Base-by-base conservation (phyloP, 2,888 invertebrate species). In the Drosophila vallismaia region DNA sequence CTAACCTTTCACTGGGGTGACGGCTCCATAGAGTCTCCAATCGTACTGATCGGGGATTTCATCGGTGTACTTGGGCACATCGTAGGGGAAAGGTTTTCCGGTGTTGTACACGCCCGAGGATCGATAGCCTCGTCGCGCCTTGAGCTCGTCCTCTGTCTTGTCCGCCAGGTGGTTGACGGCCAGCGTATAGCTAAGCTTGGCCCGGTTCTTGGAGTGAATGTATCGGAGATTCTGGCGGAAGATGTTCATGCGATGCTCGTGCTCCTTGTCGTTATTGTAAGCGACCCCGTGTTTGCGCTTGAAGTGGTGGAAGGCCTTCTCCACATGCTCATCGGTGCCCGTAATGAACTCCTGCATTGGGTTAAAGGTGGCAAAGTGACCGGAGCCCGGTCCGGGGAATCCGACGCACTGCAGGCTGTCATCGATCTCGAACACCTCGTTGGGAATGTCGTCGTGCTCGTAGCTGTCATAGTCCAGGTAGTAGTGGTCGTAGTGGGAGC, bases 401-500 rank as follows among this genome's bases (percentile, higher is more conserved):
- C 94, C 93, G 1, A 93, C 92, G 87, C 97, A 97, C 9, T 94
- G 92, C 88, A 94, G 89, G 62, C 95, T 93, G 63, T 93, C 81
- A 66, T 94, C 93, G 29, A 97, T 90, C 69, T 93, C 91, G 88
- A 97, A 97, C 0, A 95, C 94, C 33, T 94, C 93, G 46, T 94
- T 93, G 68, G 94, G 94, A 42, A 96, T 95, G 40, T 93, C 93
- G 33, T 95, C 95, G 6, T 94, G 93, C 44, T 93, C 92, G 73
- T 94, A 95, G 69, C 93, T 93, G 45, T 94, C 94, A 87, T 98
- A 98, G 46, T 95, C 94, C 50, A 99, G 90, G 90, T 96, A 96
- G 89, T 99, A 99, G 91, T 98, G 98, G 91, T 99, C 98, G 89
- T 96, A 98, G 91, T 99, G 98, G 0, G 98, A 98, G 0, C 98